Evolutionary conservation across 1,140 invertebrate genomes (phyloP).

Genomic region (Nymphalis io): DNA sequence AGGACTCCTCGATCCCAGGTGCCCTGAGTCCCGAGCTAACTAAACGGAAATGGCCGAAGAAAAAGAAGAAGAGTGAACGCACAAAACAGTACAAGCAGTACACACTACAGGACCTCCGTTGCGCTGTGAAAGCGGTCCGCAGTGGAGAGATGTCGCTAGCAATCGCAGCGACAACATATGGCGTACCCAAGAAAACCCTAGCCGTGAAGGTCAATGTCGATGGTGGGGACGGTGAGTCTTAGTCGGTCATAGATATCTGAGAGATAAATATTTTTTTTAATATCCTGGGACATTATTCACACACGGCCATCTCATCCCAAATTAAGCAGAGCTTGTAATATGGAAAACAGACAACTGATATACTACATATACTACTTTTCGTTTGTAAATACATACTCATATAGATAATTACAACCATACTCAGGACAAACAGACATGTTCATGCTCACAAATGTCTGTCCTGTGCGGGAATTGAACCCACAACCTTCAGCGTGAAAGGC

Average conservation of each 20-base stretch:
- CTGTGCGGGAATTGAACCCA: too few relatives aligned
- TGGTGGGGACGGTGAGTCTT: not conserved
- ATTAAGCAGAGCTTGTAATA: too few relatives aligned
- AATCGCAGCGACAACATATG: slow-evolving; percentile 11
- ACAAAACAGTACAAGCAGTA: slow-evolving; percentile 51
- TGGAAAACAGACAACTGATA: too few relatives aligned
- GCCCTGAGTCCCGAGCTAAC: not conserved
- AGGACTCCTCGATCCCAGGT: slow-evolving; percentile 2
- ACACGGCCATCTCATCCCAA: too few relatives aligned
- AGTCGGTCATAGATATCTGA: not conserved
- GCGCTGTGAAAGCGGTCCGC: slow-evolving; percentile 26
- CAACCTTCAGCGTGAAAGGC: too few relatives aligned
- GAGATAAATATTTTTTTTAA: too few relatives aligned
- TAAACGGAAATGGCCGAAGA: slow-evolving; percentile 45
- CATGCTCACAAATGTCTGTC: too few relatives aligned
- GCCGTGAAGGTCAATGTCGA: slow-evolving; percentile 16
- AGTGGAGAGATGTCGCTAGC: slow-evolving; percentile 11
- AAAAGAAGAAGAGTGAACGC: slow-evolving; percentile 33
- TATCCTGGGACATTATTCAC: too few relatives aligned
- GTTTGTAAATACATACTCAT: too few relatives aligned
- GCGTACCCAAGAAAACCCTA: slow-evolving; percentile 28
- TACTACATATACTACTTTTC: too few relatives aligned
- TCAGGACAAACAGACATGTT: too few relatives aligned
- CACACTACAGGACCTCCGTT: slow-evolving; percentile 20
- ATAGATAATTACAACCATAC: too few relatives aligned